A percentile compares a stretch with the other conserved stretches of the same genome.
Conservation (phyloP, 2,113 vertebrate genomes). For the Andinoacara biseriatus region DNA sequence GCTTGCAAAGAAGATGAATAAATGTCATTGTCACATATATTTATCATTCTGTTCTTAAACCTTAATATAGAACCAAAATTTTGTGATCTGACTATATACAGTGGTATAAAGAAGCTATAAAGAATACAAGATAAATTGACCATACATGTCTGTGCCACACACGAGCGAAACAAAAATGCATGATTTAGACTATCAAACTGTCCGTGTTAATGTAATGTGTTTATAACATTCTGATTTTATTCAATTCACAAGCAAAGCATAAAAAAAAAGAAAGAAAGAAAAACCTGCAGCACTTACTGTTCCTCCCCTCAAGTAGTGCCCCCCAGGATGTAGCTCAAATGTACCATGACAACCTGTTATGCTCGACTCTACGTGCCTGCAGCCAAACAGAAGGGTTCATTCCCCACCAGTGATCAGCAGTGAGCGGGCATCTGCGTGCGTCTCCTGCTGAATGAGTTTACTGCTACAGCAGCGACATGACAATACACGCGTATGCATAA, state of each 20-base stretch:
- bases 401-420: conserved; percentile 71
- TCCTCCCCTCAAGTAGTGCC: conserved; percentile 26
- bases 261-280: not conserved
- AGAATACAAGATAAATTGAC: not conserved
- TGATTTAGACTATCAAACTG: not conserved
- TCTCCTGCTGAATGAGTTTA: conserved; percentile 53
- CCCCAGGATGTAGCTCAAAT: conserved; percentile 69
- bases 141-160: not conserved
- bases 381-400: conserved; percentile 78
- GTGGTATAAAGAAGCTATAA: not conserved
- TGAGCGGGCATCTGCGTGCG: conserved; percentile 47
- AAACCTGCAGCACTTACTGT: conserved; percentile 11
- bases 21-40: not conserved
- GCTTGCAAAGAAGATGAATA: too few relatives aligned
- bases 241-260: not conserved
- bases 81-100: not conserved
- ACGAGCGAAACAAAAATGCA: not conserved
- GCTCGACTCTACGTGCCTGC: conserved; percentile 58
- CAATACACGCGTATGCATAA: conserved; percentile 53
- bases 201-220: not conserved
- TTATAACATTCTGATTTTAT: not conserved
- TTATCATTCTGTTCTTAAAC: not conserved
- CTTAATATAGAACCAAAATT: not conserved
- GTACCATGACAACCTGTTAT: conserved; percentile 77
- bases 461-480: conserved; percentile 47